Evolutionary conservation across 2,888 invertebrate species (phyloP).

Genomic region (Brassicogethes aeneus): DNA sequence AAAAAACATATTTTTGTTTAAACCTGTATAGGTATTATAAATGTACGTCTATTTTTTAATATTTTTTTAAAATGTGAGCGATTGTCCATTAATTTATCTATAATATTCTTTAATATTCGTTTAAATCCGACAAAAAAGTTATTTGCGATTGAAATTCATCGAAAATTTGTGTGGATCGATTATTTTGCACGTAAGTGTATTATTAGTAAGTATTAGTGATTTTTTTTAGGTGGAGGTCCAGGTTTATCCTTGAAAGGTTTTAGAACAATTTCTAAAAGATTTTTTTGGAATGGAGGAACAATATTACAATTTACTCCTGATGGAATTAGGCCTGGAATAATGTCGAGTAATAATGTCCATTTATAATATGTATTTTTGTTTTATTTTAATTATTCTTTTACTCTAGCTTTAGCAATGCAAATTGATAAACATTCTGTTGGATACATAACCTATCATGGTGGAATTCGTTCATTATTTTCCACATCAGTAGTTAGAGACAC

Average conservation of each 20-base stretch:
- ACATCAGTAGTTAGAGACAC: constrained; percentile 74
- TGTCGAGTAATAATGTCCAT: constrained; percentile 52
- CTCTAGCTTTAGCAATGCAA: constrained; percentile 76
- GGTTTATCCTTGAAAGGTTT: constrained; percentile 70
- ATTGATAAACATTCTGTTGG: constrained; percentile 83
- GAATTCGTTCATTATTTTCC: constrained; percentile 65
- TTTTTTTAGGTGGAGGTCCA: constrained; percentile 55
- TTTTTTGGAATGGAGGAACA: constrained; percentile 69
- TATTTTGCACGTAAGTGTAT: too few relatives aligned
- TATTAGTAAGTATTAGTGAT: too few relatives aligned
- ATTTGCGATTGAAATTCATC: too few relatives aligned
- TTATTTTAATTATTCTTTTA: constrained; percentile 19
- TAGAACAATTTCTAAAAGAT: constrained; percentile 60
- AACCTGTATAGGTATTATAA: too few relatives aligned
- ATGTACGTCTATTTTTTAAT: too few relatives aligned
- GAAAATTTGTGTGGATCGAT: too few relatives aligned
- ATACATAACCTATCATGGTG: constrained; percentile 75
- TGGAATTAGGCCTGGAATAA: constrained; percentile 67
- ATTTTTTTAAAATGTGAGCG: too few relatives aligned
- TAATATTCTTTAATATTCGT: too few relatives aligned
- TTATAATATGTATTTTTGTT: constrained; percentile 3
- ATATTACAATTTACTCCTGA: constrained; percentile 68
- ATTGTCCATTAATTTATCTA: too few relatives aligned
- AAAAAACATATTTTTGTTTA: too few relatives aligned
- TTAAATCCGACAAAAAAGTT: too few relatives aligned